Evolutionary conservation across 2,888 invertebrate species (phyloP).

Genomic region (Lasioglossum malachurum): DNA sequence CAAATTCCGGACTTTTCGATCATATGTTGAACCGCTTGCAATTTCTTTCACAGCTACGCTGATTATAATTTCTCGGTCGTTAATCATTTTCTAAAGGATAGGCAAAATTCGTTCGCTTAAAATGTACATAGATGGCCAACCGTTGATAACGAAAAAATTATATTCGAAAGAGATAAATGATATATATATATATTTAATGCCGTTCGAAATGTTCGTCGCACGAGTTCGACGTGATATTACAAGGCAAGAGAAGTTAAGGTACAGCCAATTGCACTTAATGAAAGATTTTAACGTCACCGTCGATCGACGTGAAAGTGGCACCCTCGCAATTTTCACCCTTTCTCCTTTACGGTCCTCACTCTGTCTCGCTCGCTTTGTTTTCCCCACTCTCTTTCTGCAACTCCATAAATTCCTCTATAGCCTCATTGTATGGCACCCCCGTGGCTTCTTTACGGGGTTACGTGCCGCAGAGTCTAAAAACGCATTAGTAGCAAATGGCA

Average conservation of each 20-base stretch:
- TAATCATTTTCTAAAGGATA: background rate
- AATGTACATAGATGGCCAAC: background rate
- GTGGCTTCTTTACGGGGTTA: conserved; percentile 55
- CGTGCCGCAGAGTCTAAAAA: conserved; percentile 53
- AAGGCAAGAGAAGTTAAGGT: background rate
- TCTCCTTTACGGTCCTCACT: background rate
- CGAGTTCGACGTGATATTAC: background rate
- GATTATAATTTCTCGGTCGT: background rate
- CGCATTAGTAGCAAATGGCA: conserved; percentile 64
- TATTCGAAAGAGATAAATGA: background rate
- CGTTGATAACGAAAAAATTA: background rate
- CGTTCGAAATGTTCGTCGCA: background rate
- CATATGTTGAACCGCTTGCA: background rate
- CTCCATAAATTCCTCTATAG: conserved; percentile 29
- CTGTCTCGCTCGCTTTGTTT: background rate
- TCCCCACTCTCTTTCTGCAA: background rate
- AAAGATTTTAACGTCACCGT: background rate
- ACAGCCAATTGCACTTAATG: background rate
- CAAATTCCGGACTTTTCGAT: background rate
- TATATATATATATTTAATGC: background rate
- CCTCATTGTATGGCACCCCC: conserved; percentile 35
- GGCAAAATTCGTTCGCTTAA: background rate
- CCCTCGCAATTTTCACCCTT: conserved; percentile 32
- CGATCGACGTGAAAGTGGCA: conserved; percentile 28
- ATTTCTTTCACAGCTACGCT: background rate